Base-by-base conservation (phyloP, 2,888 invertebrate species). In the Emesis furor region DNA sequence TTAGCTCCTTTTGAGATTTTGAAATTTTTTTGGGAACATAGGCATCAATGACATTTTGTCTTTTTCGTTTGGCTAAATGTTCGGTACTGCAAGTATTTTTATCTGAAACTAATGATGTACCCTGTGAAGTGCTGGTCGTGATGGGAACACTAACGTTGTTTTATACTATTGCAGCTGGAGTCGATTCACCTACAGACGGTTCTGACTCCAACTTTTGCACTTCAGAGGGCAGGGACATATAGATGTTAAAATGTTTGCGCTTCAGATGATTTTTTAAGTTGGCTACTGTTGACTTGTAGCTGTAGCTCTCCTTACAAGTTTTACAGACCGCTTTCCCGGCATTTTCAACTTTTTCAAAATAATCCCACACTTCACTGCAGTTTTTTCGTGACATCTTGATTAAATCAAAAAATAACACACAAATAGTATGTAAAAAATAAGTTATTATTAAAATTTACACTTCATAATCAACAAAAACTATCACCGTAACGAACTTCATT, bases 201-300 rank as follows among this genome's bases (percentile, higher is more conserved):
- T 24, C 24, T 24, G 24, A 24, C 24, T 24, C 24, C 24, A 24
- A 24, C 24, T 24, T 24, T 24, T 24, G 24, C 24, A 62, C 62
- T 24, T 14, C n/a, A n/a, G 62, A 62, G n/a, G 62, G 7, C 7
- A 62, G 24, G n/a, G 62, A 14, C 7, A n/a, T 32, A 51, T 73
- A 73, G 6, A 46, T 8, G 7, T 14, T 6, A 42, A 55, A 4
- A 73, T 73, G 73, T 51, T 73, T 73, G 12, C 51, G 46, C 12
- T 62, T 74, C 10, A 51, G 35, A 76, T 80, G 80, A 8, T 24
- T 75, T 76, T 72, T 80, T 76, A 80, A 37, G 35, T 81, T 81
- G 14, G 77, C 77, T 32, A 73, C 69, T 46, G 81, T 74, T 32
- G 77, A 39, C 69, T 77, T 81, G 71, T 74, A 81, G 69, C 81